These are phyloP conservation scores for Geophilus truncorum DNA, from an alignment of 2,888 invertebrate species.

Conservation along the genomic window DNA sequence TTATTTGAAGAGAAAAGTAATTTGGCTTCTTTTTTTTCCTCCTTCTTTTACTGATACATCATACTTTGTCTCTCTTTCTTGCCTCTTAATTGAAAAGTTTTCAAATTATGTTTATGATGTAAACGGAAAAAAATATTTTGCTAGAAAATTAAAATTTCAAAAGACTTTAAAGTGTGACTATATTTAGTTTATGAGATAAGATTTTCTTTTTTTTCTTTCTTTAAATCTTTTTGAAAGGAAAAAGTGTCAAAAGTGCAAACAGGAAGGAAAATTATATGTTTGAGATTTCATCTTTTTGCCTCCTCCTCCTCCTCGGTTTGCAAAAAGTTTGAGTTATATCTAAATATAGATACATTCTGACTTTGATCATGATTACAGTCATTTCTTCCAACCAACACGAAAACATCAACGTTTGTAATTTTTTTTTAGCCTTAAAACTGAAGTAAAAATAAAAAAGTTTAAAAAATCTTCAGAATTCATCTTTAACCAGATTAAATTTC, in stretches of 20 bases:
- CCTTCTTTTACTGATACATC: background rate
- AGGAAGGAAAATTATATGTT: background rate
- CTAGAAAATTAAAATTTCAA: background rate
- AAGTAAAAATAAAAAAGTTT: no score
- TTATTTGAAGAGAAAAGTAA: background rate
- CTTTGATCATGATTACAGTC: background rate
- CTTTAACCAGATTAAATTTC: no score
- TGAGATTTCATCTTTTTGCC: background rate
- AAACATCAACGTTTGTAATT: no score
- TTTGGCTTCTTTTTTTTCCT: background rate
- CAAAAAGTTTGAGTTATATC: background rate
- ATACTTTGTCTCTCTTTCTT: background rate
- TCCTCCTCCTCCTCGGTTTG: background rate
- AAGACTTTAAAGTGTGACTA: background rate
- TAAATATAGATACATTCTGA: background rate
- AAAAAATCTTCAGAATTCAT: no score
- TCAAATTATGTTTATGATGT: background rate
- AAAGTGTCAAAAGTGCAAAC: background rate
- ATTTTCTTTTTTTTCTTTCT: no score
- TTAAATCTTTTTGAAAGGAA: no score
- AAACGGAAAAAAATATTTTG: background rate
- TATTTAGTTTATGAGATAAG: background rate
- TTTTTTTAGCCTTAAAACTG: no score
- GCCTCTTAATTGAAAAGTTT: background rate
- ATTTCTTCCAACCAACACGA: no score